Percentiles rank a stretch among this genome's conserved stretches.
Evolutionary conservation across 1,140 invertebrate species (phyloP).

Genomic region (Condylostylus longicornis): DNA sequence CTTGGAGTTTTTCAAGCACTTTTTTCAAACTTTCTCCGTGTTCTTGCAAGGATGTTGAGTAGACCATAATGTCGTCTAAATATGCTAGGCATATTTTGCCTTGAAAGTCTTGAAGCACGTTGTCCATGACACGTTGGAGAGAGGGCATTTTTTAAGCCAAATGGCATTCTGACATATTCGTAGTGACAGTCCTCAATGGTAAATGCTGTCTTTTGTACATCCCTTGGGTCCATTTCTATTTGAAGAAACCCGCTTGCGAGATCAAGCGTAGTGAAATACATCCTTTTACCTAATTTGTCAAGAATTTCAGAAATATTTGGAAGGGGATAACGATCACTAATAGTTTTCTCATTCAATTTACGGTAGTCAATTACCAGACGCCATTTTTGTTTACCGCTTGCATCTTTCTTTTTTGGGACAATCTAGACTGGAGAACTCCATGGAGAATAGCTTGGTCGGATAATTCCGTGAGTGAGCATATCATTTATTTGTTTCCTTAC

Average conservation of each 20-base stretch:
- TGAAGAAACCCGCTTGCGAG: conserved; percentile 35
- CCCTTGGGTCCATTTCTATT: conserved; percentile 22
- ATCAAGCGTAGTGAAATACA: conserved; percentile 32
- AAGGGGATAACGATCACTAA: conserved; percentile 35
- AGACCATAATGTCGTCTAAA: conserved; percentile 8
- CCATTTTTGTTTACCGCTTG: conserved; percentile 9
- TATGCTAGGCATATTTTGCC: conserved; percentile 6
- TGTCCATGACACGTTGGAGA: conserved; percentile 19
- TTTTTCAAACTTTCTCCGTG: conserved; percentile 17
- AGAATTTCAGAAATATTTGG: conserved; percentile 34
- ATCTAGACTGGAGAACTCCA: conserved; percentile 8
- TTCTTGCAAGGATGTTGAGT: conserved; percentile 14
- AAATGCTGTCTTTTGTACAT: conserved; percentile 32
- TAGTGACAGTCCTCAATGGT: conserved; percentile 13
- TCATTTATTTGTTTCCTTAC: no score
- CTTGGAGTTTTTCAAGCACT: conserved; percentile 25
- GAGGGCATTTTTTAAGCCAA: conserved; percentile 14
- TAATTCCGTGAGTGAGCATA: no score
- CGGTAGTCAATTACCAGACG: conserved; percentile 28
- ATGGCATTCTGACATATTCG: conserved; percentile 12
- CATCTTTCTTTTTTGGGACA: conserved; percentile 13
- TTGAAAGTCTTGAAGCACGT: neutral
- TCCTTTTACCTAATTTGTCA: conserved; percentile 21
- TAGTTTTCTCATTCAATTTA: conserved; percentile 28
- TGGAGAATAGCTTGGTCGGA: conserved; percentile 3